Conservation (phyloP, 2,113 vertebrate genomes). For the Ciconia stormi region DNA sequence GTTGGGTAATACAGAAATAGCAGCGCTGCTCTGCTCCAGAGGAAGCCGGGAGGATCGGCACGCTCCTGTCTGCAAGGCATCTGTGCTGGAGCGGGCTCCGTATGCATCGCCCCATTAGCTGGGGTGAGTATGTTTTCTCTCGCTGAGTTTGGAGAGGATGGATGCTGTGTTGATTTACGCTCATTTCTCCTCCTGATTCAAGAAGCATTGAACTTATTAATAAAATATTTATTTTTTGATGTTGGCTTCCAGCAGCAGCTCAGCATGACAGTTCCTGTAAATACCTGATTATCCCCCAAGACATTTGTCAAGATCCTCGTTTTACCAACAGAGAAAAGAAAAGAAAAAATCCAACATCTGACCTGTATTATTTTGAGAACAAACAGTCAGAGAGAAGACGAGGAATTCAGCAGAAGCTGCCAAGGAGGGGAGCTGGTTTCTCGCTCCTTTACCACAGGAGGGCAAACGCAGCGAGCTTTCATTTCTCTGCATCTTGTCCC, state of each 20-base stretch:
- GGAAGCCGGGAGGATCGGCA: background rate
- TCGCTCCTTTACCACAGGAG: background rate
- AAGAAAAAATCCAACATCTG: background rate
- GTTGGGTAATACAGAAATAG: background rate
- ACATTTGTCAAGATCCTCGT: background rate
- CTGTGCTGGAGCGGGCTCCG: background rate
- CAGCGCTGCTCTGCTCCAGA: background rate
- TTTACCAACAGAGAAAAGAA: background rate
- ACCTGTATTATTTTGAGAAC: slow-evolving; percentile 1
- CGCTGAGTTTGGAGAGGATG: background rate
- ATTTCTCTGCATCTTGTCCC: background rate
- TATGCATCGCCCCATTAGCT: background rate
- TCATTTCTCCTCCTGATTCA: background rate
- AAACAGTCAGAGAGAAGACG: background rate
- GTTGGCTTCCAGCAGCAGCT: slow-evolving; percentile 26
- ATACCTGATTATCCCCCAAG: slow-evolving; percentile 15
- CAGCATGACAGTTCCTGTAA: background rate
- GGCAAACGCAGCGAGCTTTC: background rate
- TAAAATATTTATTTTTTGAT: background rate
- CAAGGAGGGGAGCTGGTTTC: background rate
- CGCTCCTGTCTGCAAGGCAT: background rate
- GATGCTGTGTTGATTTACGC: background rate
- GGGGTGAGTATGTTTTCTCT: background rate
- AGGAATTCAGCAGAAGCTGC: background rate
- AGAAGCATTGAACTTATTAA: background rate